A percentile compares a stretch with the other conserved stretches of the same genome.
These are phyloP conservation scores for Zaprionus nigranus DNA, from an alignment of 1,140 invertebrate species.

Conservation along the genomic window DNA sequence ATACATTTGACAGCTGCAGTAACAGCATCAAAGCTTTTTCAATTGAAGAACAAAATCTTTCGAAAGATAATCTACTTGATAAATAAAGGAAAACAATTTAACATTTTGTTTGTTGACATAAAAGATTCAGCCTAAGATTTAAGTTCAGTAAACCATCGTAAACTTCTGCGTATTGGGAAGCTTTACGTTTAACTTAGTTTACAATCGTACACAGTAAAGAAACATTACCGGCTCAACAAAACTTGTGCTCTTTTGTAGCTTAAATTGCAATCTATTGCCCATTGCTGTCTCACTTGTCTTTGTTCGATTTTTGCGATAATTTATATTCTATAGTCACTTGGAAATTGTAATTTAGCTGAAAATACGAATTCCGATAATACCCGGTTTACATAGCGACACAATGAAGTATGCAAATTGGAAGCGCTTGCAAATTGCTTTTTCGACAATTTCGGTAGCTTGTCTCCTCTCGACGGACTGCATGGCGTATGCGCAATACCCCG, in stretches of 20 bases:
- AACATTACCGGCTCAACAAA: background rate
- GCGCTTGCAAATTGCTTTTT: slow-evolving; percentile 48
- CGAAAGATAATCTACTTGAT: background rate
- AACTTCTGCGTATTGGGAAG: too few species aligned
- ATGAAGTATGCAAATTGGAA: slow-evolving; percentile 52
- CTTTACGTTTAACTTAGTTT: background rate
- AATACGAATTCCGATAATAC: slow-evolving; percentile 13
- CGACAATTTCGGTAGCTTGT: slow-evolving; percentile 28
- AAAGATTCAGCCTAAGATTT: too few species aligned
- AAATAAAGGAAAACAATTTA: background rate
- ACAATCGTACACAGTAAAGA: background rate
- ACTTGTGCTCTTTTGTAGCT: background rate
- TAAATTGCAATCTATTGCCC: background rate
- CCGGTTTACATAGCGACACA: slow-evolving; percentile 27
- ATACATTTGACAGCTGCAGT: background rate
- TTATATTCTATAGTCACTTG: slow-evolving; percentile 10
- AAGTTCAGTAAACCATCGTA: too few species aligned
- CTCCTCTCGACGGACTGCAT: slow-evolving; percentile 9
- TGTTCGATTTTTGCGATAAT: background rate
- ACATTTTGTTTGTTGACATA: background rate
- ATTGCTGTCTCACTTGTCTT: background rate
- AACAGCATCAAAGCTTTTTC: background rate
- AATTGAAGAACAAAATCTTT: background rate
- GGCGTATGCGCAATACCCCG: slow-evolving; percentile 56
- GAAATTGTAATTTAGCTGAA: slow-evolving; percentile 18